Percentiles rank a stretch among this genome's conserved stretches.
phyloP scores from a whole-genome alignment of 2,888 invertebrate species.

The Drosophila longiperda region DNA sequence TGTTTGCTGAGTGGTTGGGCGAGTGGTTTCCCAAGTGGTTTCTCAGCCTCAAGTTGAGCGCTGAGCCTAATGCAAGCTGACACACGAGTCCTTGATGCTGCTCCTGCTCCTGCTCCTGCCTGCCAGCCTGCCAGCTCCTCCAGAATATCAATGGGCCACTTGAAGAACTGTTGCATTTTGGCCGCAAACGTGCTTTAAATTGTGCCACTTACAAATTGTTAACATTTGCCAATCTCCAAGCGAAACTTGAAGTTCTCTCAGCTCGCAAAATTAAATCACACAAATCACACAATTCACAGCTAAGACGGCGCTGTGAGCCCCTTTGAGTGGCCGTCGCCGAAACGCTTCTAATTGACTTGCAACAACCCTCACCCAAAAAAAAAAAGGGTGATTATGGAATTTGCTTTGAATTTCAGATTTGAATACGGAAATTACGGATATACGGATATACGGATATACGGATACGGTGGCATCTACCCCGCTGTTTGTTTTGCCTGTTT shows the following conservation, averaged over 20 bases:
- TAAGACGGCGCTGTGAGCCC: conserved; percentile 26
- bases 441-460: not conserved
- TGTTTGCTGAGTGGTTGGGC: conserved; percentile 13
- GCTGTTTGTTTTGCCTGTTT: conserved; percentile 77
- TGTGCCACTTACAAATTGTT: conserved; percentile 75
- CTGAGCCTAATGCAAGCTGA: conserved; percentile 74
- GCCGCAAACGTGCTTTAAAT: conserved; percentile 55
- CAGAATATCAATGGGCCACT: conserved; percentile 36
- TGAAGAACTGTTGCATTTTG: conserved; percentile 73
- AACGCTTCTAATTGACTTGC: conserved; percentile 76
- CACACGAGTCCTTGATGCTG: conserved; percentile 60
- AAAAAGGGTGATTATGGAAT: not conserved
- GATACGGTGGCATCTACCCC: conserved; percentile 31
- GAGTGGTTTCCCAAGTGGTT: conserved; percentile 29
- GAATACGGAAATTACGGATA: not conserved
- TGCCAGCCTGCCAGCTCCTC: conserved; percentile 11
- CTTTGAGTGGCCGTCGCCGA: conserved; percentile 57
- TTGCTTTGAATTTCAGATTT: not conserved
- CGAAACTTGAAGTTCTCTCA: conserved; percentile 8
- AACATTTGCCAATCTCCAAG: conserved; percentile 60
- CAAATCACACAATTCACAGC: not conserved
- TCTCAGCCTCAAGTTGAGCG: conserved; percentile 24
- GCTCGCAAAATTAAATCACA: conserved; percentile 22
- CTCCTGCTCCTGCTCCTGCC: conserved; percentile 11
- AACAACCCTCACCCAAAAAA: conserved; percentile 45